A percentile compares a stretch with the other conserved stretches of the same genome.
These are phyloP conservation scores for Andrena minutula DNA, from an alignment of 2,888 invertebrate genomes.

Conservation along the genomic window DNA sequence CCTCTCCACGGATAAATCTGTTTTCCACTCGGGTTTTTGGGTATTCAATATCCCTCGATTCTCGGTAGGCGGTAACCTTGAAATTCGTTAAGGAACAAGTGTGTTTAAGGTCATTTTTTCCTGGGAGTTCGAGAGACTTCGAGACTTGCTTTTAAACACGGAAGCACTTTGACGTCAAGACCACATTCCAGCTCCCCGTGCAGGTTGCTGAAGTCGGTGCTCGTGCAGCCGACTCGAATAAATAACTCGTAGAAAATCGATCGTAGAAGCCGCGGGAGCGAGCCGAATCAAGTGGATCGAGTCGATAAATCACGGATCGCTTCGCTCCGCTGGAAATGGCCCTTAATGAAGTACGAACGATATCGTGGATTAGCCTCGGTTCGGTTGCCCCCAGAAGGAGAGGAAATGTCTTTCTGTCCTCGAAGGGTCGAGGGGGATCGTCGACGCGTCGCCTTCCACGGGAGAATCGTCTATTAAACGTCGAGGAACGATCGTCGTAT, in stretches of 20 bases:
- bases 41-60: slow-evolving; percentile 1
- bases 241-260: slow-evolving; percentile 50
- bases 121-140: no score
- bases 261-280: slow-evolving; percentile 30
- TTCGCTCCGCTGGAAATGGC: slow-evolving; percentile 65
- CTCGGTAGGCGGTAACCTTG: slow-evolving; percentile 9
- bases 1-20: slow-evolving; percentile 15
- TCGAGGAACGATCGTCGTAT: slow-evolving; percentile 31
- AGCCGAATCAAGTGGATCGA: slow-evolving; percentile 57
- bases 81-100: not conserved
- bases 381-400: slow-evolving; percentile 49
- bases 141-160: no score
- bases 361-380: slow-evolving; percentile 73
- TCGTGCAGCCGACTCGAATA: slow-evolving; percentile 26
- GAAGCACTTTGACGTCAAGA: no score
- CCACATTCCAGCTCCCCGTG: not conserved
- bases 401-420: slow-evolving; percentile 69
- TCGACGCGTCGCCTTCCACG: slow-evolving; percentile 47
- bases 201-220: not conserved
- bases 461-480: slow-evolving; percentile 55
- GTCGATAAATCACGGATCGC: slow-evolving; percentile 71
- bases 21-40: not conserved
- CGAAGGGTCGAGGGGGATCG: slow-evolving; percentile 50
- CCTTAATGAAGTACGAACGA: slow-evolving; percentile 76
- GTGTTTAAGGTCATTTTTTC: no score